Evolutionary conservation across 2,113 vertebrate genomes (phyloP), one percentile per base, ranked within the genome.

Genomic region (Siniperca chuatsi): DNA sequence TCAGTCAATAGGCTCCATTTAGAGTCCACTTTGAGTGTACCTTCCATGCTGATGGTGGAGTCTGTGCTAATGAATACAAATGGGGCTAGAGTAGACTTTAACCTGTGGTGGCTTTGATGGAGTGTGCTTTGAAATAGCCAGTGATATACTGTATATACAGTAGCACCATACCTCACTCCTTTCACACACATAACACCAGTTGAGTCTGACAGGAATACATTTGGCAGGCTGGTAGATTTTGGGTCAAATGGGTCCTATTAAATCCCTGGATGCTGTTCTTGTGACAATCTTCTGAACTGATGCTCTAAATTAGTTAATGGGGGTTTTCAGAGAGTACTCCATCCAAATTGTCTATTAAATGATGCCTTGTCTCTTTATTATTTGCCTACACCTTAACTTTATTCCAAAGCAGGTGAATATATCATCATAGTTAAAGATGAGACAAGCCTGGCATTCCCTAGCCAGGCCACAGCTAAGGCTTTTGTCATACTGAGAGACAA

Each of bases 31-130:
- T 52, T 40, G 6, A 35, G 21, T 66, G 71, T 60, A 37, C 29
- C 50, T 37, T 60, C 52, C 18, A 58, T 40, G 52, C 40, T 37
- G 62, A 48, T 58, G 48, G n/a, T 55, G 70, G 13, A 29, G 71
- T 42, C 44, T 64, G 9, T 23, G 9, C 40, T 48, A 68, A 50
- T 61, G 37, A 81, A 81, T 67, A 55, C 70, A 74, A 66, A 73
- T 66, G 15, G 54, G 40, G 8, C 23, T 20, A 20, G 50, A n/a
- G 40, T 12, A 55, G 46, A 48, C 66, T 50, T 50, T 50, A 52
- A 70, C 16, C 68, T 52, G 46, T 52, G 20, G 46, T 33, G 25
- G 8, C 40, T 52, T 29, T 52, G 46, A 35, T 70, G 25, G 67
- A 52, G 25, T 70, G 46, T 52, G n/a, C 46, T 69, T 69, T 20